Percentiles rank a stretch among this genome's conserved stretches.
These are phyloP conservation scores for Mormyrus proboscirostris DNA, from an alignment of 2,797 vertebrate genomes.

Conservation along the genomic window DNA sequence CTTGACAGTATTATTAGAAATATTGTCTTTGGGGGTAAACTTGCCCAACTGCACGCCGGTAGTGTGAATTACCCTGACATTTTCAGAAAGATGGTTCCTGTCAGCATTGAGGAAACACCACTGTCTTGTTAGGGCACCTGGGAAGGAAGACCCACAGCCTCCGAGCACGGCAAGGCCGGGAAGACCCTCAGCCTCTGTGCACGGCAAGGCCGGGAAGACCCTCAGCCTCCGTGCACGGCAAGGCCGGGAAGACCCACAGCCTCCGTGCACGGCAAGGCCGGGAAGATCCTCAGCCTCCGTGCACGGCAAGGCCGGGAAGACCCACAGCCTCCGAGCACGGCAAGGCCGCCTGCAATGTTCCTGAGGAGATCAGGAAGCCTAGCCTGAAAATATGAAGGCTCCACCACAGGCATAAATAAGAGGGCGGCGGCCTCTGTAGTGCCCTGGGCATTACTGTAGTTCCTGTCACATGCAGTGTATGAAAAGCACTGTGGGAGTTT, in stretches of 20 bases:
- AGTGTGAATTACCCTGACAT: slow-evolving; percentile 36
- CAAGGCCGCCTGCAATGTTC: neutral
- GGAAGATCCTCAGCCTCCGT: too few species aligned
- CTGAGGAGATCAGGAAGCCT: neutral
- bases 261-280: too few species aligned
- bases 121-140: slow-evolving; percentile 20
- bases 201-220: neutral
- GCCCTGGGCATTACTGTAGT: neutral
- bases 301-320: neutral
- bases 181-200: too few species aligned
- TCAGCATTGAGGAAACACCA: slow-evolving; percentile 27
- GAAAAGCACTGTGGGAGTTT: neutral
- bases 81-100: slow-evolving; percentile 25
- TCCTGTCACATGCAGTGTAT: neutral
- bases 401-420: neutral
- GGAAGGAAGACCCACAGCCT: neutral
- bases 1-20: slow-evolving; percentile 50
- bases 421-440: neutral
- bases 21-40: slow-evolving; percentile 41
- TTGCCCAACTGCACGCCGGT: slow-evolving; percentile 39
- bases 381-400: neutral
- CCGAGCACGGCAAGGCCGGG: too few species aligned
- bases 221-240: neutral
- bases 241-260: too few species aligned
- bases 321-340: neutral